phyloP scores from a whole-genome alignment of 2,888 invertebrate species.

The Cosmia trapezina region DNA sequence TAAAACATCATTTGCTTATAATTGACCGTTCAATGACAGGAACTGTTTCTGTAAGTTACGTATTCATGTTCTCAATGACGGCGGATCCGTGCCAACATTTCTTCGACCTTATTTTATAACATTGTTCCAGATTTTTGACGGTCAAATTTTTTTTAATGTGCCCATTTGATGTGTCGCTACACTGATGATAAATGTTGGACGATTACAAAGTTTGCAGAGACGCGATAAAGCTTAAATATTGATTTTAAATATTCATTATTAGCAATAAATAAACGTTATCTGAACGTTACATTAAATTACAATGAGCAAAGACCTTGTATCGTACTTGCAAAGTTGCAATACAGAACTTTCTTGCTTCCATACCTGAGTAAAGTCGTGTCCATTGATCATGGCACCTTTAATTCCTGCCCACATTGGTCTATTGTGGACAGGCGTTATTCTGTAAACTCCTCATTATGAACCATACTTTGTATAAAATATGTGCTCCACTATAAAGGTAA shows the following conservation, averaged over 20 bases:
- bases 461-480: slow-evolving; percentile 89
- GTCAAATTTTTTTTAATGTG: slow-evolving; percentile 84
- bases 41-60: slow-evolving; percentile 64
- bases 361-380: slow-evolving; percentile 69
- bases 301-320: not conserved
- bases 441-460: slow-evolving; percentile 89
- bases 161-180: slow-evolving; percentile 49
- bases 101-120: slow-evolving; percentile 83
- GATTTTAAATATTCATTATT: slow-evolving; percentile 22
- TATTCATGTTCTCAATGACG: slow-evolving; percentile 71
- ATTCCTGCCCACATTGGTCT: slow-evolving; percentile 83
- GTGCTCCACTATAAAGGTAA: slow-evolving; percentile 89
- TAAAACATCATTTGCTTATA: slow-evolving; percentile 74
- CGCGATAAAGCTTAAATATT: slow-evolving; percentile 38
- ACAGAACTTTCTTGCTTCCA: slow-evolving; percentile 69
- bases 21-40: slow-evolving; percentile 77
- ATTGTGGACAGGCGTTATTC: slow-evolving; percentile 89
- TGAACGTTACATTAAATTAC: not conserved
- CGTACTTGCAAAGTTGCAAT: not conserved
- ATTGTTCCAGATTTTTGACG: slow-evolving; percentile 85
- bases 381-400: slow-evolving; percentile 86
- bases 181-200: slow-evolving; percentile 38
- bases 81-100: slow-evolving; percentile 84
- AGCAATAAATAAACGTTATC: not conserved
- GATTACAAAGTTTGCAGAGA: slow-evolving; percentile 41